These are phyloP conservation scores for Petrocephalus sullivani DNA, from an alignment of 2,797 vertebrate species.

Conservation along the genomic window DNA sequence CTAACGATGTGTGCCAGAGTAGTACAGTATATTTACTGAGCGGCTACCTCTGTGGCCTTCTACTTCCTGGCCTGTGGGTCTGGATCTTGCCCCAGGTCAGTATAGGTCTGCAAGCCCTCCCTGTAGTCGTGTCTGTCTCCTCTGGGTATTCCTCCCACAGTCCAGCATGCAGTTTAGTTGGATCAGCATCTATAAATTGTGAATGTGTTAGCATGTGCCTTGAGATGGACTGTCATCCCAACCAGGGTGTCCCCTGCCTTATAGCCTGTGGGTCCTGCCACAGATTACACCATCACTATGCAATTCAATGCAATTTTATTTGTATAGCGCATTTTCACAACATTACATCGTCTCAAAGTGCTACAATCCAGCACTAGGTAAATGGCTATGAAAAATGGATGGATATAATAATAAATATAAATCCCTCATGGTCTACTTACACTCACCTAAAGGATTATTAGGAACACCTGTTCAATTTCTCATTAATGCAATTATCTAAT, in stretches of 20 bases:
- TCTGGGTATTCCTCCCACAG: not conserved
- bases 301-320: no score
- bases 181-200: not conserved
- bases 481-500: no score
- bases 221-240: not conserved
- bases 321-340: no score
- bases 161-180: not conserved
- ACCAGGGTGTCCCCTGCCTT: not conserved
- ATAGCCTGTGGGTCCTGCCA: not conserved
- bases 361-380: not conserved
- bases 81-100: not conserved
- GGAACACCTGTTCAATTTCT: no score
- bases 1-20: not conserved
- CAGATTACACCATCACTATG: not conserved
- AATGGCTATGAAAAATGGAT: no score
- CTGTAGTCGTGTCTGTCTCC: not conserved
- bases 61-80: not conserved
- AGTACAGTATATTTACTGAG: not conserved
- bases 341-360: no score
- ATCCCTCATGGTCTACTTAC: no score
- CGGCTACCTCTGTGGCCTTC: not conserved
- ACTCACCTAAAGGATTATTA: no score
- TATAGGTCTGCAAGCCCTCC: not conserved
- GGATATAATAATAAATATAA: no score
- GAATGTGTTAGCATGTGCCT: not conserved